Base-by-base conservation (phyloP, 2,113 vertebrate species). In the Epinephelus cyanopodus region DNA sequence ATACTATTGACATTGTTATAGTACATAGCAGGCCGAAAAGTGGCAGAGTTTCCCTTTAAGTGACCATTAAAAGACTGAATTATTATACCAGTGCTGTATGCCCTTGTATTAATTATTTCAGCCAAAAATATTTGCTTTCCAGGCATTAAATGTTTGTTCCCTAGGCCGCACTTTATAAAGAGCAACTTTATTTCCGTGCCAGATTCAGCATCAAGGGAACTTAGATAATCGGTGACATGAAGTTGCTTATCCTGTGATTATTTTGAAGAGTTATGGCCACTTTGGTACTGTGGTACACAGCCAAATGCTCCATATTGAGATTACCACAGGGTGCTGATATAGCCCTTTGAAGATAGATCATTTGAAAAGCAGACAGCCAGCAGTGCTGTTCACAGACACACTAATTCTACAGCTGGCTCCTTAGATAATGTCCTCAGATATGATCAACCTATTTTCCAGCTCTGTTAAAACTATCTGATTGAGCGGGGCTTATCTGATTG, bases 241-340 rank as follows among this genome's bases (percentile, higher is more conserved):
- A 90, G 74, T 90, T 91, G 86, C 90, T 89, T 88, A 92, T 85
- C 66, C 77, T 60, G 71, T 86, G 71, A 86, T 93, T 92, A 84
- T 84, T 88, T 76, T 67, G 12, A 68, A 90, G 80, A 81, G 76
- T 89, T 82, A 89, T 78, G 69, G 56, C 64, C 70, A 69, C 82
- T 89, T 67, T 58, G 52, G 58, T 72, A n/a, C 65, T 53, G 68
- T 86, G 86, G 81, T 90, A 68, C 78, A 37, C 63, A 42, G 92
- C 93, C 90, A 95, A 92, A 73, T 9, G 18, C 67, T 86, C 83
- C 87, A 91, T 93, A 79, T 82, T 74, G 85, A 89, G 89, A 93
- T 92, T 90, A 89, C 74, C 18, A 50, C 11, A 15, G 77, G 57
- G 25, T 87, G 90, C 87, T 91, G 91, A 92, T 87, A 80, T 82